Evolutionary conservation across 1,140 invertebrate genomes (phyloP), one percentile per base, ranked within the genome.

Genomic region (Pseudomyrmex dendroicus): DNA sequence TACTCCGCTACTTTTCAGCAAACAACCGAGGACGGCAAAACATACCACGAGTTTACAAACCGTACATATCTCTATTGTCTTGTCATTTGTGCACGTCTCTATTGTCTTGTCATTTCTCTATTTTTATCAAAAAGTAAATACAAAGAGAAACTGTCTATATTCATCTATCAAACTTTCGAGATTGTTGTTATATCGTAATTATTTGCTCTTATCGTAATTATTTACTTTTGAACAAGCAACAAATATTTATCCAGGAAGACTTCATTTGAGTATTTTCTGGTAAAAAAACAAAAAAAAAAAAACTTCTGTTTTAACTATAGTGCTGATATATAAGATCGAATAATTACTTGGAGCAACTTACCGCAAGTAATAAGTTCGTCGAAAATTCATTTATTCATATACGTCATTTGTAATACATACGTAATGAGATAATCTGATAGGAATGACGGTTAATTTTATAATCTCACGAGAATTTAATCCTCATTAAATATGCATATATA

Each of bases 391-490:
- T 70, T 80, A 72, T 70, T 80, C 44, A 61, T 15, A 22, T 13
- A 48, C n/a, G 17, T 20, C 9, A 25, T 61, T 10, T 78, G 70
- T 68, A 70, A 80, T 80, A 70, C 52, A 20, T 52, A 17, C 59
- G 9, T 80, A 70, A 80, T 80, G 76, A 25, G 8, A 80, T 80
- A 80, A 70, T 61, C 54, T 35, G 44, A 1, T 25, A 50, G 59
- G 48, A 80, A 72, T 70, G 54, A 59, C 5, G 1, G 22, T 59
- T 80, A 80, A 80, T 70, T 70, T 70, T 22, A 72, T 78, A 78
- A 70, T 78, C 44, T 59, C 54, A 54, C 7, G 15, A 54, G 48
- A 50, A 72, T 20, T 80, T 80, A 80, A 72, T 80, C 10, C 66
- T 59, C 54, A 80, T 80, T 15, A 80, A 70, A 72, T 80, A 78